A percentile compares a stretch with the other conserved stretches of the same genome.
Evolutionary conservation across 2,888 invertebrate genomes (phyloP).

Genomic region (Spisula solida): DNA sequence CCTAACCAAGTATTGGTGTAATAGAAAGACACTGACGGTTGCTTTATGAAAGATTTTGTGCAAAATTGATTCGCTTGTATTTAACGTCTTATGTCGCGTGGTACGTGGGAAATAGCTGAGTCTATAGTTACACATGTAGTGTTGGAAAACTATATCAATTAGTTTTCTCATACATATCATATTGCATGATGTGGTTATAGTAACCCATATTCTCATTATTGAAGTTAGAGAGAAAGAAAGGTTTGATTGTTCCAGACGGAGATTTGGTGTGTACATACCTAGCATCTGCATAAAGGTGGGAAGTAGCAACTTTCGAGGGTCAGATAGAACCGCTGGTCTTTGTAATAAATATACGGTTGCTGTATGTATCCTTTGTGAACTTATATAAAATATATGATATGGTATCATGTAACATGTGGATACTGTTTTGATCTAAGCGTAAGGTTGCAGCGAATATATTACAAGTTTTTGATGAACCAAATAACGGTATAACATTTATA

Average conservation of each 20-base stretch:
- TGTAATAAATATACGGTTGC: background rate
- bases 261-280: background rate
- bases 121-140: conserved; percentile 4
- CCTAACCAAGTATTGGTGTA: no score
- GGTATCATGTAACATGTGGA: no score
- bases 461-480: no score
- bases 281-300: background rate
- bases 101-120: background rate
- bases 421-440: no score
- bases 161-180: conserved; percentile 37
- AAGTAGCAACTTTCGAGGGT: background rate
- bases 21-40: no score
- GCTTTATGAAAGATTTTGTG: no score
- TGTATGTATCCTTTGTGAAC: background rate
- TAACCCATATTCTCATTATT: background rate
- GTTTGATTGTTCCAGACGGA: background rate
- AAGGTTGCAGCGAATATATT: no score
- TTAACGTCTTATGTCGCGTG: no score
- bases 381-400: no score
- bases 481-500: no score
- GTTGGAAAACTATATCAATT: conserved; percentile 26
- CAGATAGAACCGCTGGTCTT: background rate
- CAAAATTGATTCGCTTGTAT: no score
- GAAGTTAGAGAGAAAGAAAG: conserved; percentile 8
- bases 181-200: background rate